Base-by-base conservation (phyloP, 1,140 invertebrate genomes). In the Argopecten irradians region DNA sequence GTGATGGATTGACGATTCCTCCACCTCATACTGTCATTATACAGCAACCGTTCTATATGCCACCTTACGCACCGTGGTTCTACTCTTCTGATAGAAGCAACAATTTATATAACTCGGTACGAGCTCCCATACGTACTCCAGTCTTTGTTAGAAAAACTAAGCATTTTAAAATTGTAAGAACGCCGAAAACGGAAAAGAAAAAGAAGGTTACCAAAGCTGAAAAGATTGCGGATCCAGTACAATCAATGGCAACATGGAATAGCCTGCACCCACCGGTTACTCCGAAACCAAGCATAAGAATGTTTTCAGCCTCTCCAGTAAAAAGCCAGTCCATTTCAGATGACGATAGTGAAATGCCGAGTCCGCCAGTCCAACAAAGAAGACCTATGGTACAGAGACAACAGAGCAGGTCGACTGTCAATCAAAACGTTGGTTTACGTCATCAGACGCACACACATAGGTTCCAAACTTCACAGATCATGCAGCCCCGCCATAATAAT, bases 161-260 rank as follows among this genome's bases (percentile, higher is more conserved):
- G 28, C 55, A 71, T 28, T 71, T 71, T 71, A 71, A 71, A 11
- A 71, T 71, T 71, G 55, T 71, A 71, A 71, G 55, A 71, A 71
- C 22, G 22, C 55, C 55, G 28, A 71, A 28, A 71, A 71, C n/a
- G 55, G 55, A 71, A 71, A n/a, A 71, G 55, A n/a, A 71, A 71
- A n/a, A 71, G n/a, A 71, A 71, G 11, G 16, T 71, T 28, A 71
- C 19, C 43, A 46, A 46, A 46, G 14, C 8, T 71, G 1, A n/a
- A 28, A 71, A 71, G 55, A n/a, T 28, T 28, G 5, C 55, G 5
- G n/a, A 71, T 1, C 55, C n/a, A 8, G 55, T 28, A 5, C 55
- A 71, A 16, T n/a, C 55, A 8, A 71, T 71, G 1, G 22, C 55
- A n/a, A 28, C 55, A n/a, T 71, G 55, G 55, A 71, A 71, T 71